Base-by-base conservation (phyloP, 2,797 vertebrate species). In the Megalops cyprinoides region DNA sequence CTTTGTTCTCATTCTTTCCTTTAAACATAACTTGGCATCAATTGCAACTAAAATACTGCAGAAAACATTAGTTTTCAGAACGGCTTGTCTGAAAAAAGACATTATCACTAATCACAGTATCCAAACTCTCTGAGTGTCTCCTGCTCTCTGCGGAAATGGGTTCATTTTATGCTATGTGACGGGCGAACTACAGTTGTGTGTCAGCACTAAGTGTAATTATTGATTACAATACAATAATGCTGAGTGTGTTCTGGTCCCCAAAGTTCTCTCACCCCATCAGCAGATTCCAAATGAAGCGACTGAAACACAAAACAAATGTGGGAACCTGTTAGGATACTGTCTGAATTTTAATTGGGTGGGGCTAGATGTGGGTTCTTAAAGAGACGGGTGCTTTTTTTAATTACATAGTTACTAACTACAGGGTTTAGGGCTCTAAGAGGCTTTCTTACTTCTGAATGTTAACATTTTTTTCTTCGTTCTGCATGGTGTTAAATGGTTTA, bases 191-290 rank as follows among this genome's bases (percentile, higher is more conserved):
- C 88, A 71, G 67, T 94, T 93, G 91, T 93, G 90, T 95, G 96
- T 96, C 95, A 96, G 95, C 96, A 95, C 94, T 96, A 95, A 96
- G 95, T 93, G 92, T 94, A 96, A 96, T 94, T 95, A 96, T 96
- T 94, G 96, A 97, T 96, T 94, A 94, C 93, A 95, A 96, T 96
- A 96, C 96, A 94, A 96, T 97, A 96, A 91, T 96, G 96, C 96
- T 97, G 96, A 97, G 92, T 93, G 92, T 92, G 91, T 92, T 92
- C 89, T 91, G 94, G 93, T 94, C 90, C 91, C 89, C 85, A 92
- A 91, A 92, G 91, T 91, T 94, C 94, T 93, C 94, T 93, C 94
- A 92, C 95, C 95, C 92, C 94, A 95, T 96, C 94, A 97, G 95
- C 95, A 94, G 82, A 94, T 95, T 95, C 91, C 90, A 93, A 92